phyloP scores from a whole-genome alignment of 2,888 invertebrate genomes.

The Apeira syringaria region DNA sequence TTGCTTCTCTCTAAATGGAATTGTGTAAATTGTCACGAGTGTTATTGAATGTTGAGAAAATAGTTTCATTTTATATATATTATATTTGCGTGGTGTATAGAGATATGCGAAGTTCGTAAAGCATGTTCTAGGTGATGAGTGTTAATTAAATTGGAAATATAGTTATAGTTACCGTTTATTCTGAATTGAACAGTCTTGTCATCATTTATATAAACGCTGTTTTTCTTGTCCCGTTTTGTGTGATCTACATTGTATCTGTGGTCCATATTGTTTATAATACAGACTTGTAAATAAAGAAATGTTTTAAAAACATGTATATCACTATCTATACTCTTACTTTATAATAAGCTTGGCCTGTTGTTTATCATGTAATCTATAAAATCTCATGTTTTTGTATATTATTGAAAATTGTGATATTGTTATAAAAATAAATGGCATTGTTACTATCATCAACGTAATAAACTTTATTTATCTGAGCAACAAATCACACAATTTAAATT shows the following conservation, averaged over 20 bases:
- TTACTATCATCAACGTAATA: conserved; percentile 37
- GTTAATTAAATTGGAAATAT: conserved; percentile 62
- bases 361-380: conserved; percentile 71
- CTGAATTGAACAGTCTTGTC: conserved; percentile 49
- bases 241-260: conserved; percentile 58
- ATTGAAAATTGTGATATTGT: conserved; percentile 84
- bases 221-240: conserved; percentile 62
- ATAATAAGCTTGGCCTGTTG: conserved; percentile 77
- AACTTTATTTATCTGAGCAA: too few species aligned
- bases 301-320: conserved; percentile 58
- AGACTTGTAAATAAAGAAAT: conserved; percentile 47
- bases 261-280: conserved; percentile 43
- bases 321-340: conserved; percentile 71
- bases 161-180: conserved; percentile 60
- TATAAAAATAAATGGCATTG: conserved; percentile 67
- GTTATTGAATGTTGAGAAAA: conserved; percentile 50
- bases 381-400: conserved; percentile 79
- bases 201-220: conserved; percentile 53
- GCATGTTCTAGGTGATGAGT: conserved; percentile 69
- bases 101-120: conserved; percentile 54
- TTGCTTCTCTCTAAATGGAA: conserved; percentile 68
- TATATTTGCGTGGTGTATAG: conserved; percentile 66
- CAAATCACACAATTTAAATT: too few species aligned
- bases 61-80: conserved; percentile 49
- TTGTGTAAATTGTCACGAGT: conserved; percentile 47